Percentiles rank a stretch among this genome's conserved stretches.
Evolutionary conservation across 1,140 invertebrate species (phyloP).

Genomic region (Lucilia cuprina): DNA sequence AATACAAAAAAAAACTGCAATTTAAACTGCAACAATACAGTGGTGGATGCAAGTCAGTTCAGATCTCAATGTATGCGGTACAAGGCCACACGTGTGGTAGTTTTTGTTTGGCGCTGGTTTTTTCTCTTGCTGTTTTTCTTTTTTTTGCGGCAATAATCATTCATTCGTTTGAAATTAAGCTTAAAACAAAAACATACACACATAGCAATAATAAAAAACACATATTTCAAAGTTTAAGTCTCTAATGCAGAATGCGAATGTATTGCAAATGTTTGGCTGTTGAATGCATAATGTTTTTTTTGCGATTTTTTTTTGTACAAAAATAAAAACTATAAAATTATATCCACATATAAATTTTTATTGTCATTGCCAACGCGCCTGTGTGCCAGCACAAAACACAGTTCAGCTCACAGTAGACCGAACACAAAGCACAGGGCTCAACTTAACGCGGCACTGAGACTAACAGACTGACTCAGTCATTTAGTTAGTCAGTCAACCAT

Average conservation of each 20-base stretch:
- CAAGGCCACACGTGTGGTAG: constrained; percentile 12
- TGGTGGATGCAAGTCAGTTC: background rate
- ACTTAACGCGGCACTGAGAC: background rate
- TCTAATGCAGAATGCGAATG: background rate
- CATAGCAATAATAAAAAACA: background rate
- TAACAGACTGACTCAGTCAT: background rate
- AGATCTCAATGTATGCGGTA: background rate
- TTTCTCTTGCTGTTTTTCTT: background rate
- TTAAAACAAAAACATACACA: background rate
- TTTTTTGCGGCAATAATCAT: constrained; percentile 28
- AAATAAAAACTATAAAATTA: background rate
- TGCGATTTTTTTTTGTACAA: background rate
- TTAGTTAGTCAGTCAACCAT: background rate
- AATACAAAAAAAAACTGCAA: background rate
- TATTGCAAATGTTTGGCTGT: background rate
- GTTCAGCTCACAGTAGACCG: background rate
- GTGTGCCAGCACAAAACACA: constrained; percentile 13
- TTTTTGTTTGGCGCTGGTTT: background rate
- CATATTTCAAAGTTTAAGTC: background rate
- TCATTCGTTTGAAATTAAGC: constrained; percentile 25
- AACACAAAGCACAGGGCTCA: background rate
- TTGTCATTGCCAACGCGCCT: constrained; percentile 36
- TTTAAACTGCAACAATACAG: background rate
- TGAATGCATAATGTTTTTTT: background rate
- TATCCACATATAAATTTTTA: constrained; percentile 28